phyloP scores from a whole-genome alignment of 2,797 vertebrate genomes.

The Pangasius larnaudii region DNA sequence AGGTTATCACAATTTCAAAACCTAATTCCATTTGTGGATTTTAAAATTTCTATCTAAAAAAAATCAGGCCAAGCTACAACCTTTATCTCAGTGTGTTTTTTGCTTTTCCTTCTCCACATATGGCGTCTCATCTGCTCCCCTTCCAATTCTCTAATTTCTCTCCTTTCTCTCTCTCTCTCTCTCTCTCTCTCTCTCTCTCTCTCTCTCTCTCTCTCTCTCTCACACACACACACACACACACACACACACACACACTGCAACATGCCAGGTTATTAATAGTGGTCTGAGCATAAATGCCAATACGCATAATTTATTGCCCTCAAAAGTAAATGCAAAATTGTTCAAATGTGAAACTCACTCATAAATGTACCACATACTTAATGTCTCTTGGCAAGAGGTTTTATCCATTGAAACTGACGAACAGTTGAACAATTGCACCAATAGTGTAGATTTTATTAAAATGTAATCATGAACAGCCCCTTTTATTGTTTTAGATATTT shows the following conservation, averaged over 20 bases:
- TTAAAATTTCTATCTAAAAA: neutral
- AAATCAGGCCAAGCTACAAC: neutral
- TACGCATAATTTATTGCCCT: neutral
- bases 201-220: neutral
- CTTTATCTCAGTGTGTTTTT: conserved; percentile 7
- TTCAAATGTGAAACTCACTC: neutral
- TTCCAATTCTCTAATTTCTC: neutral
- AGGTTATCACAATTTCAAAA: neutral
- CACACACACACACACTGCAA: neutral
- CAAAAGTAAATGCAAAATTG: neutral
- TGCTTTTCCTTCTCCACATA: neutral
- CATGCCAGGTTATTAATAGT: conserved; percentile 21
- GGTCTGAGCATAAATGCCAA: neutral
- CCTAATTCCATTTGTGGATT: neutral
- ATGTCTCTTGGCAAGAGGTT: neutral
- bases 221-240: neutral
- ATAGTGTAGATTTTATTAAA: neutral
- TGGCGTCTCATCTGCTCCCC: neutral
- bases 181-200: conserved; percentile 3
- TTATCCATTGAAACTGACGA: neutral
- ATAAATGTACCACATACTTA: neutral
- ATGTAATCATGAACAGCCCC: neutral
- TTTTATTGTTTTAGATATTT: neutral
- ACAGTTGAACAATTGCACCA: neutral
- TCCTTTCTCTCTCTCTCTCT: conserved; percentile 1